These are phyloP conservation scores for Triplophysa siluroides DNA, from an alignment of 2,113 vertebrate species.

Conservation along the genomic window DNA sequence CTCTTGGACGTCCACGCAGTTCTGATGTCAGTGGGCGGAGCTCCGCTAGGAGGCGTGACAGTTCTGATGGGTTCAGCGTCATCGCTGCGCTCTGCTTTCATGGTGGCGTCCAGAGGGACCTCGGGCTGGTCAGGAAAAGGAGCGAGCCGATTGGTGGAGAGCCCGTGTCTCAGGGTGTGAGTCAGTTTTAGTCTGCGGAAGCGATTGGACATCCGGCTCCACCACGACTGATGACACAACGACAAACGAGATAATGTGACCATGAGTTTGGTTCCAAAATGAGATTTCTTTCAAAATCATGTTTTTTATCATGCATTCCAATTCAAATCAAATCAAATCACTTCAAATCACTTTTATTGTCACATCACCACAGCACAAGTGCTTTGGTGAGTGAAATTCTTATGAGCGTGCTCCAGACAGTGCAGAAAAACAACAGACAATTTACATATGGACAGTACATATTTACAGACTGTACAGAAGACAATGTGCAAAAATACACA, in stretches of 20 bases:
- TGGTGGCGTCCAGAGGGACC: slow-evolving; percentile 81
- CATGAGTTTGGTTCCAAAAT: no score
- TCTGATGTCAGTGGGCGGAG: slow-evolving; percentile 65
- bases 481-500: no score
- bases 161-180: slow-evolving; percentile 88
- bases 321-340: no score
- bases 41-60: neutral
- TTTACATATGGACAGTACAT: no score
- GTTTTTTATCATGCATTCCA: no score
- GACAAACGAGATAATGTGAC: neutral
- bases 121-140: slow-evolving; percentile 83
- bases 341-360: no score
- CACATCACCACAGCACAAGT: no score
- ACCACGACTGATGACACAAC: slow-evolving; percentile 85
- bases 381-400: no score
- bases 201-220: slow-evolving; percentile 97
- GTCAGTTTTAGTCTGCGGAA: slow-evolving; percentile 94
- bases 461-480: no score
- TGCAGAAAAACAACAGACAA: no score
- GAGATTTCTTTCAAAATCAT: no score
- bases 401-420: no score
- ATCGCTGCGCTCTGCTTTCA: slow-evolving; percentile 73
- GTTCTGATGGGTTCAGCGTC: slow-evolving; percentile 40
- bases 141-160: slow-evolving; percentile 83
- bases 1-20: slow-evolving; percentile 71